Evolutionary conservation across 2,888 invertebrate genomes (phyloP), one percentile per base, ranked within the genome.

Genomic region (Griposia aprilina): DNA sequence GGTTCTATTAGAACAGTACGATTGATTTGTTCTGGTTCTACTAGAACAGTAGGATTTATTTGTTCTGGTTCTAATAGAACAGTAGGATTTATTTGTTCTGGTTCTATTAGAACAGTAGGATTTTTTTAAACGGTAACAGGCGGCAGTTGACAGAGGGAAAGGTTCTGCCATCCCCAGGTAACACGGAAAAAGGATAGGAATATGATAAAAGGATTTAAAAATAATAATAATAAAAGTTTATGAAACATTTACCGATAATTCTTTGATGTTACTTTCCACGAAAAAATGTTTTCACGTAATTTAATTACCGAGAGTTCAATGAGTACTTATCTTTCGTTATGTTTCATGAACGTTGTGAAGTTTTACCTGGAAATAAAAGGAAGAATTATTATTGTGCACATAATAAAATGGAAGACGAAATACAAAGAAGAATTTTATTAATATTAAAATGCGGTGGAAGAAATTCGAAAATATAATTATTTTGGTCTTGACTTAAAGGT

Each of bases 351-450:
- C 0, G 6, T 52, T 59, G 15, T n/a, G 48, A 73, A 83, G 62
- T 48, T 45, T 73, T 83, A 87, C 87, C 86, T 87, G 87, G 17
- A 87, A 87, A 76, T 65, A 50, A 85, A 84, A 72, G 2, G 6
- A 55, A 57, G 0, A 69, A 71, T 66, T 59, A 75, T 65, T 77
- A 73, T 23, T 79, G 23, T 50, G 26, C 59, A 60, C 23, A 26
- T 60, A 69, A 57, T 50, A 67, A 72, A 60, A 65, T 41, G 17
- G 20, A n/a, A 52, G 17, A 7, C 3, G 11, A 57, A 80, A 41
- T 23, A 45, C 20, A 17, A 57, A 6, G 6, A 52, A 45, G 60
- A 30, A 7, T 60, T 52, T 17, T 8, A 20, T n/a, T 11, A 15
- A 23, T 74, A 36, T 30, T 23, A 57, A 76, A 36, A 41, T 2